Evolutionary conservation across 2,888 invertebrate species (phyloP).

Genomic region (Andrena chrysosceles): DNA sequence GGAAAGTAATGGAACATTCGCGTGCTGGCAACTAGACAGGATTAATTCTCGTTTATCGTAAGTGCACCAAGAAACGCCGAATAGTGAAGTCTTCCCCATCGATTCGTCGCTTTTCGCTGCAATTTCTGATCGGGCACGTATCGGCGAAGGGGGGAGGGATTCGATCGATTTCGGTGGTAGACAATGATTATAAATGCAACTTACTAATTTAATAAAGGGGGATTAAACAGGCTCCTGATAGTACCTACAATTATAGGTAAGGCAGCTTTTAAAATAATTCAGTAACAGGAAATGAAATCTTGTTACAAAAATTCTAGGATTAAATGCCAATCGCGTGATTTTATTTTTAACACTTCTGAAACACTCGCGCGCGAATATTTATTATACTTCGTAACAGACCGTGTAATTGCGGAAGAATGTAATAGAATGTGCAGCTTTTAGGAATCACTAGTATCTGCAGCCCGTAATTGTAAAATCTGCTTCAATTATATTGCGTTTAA

Average conservation of each 20-base stretch:
- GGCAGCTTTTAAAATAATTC: too few species aligned
- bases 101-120: not conserved
- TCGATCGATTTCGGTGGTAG: not conserved
- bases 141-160: too few species aligned
- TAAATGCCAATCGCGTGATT: too few species aligned
- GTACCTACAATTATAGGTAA: too few species aligned
- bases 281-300: too few species aligned
- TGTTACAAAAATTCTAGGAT: too few species aligned
- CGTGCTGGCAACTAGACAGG: slow-evolving; percentile 16
- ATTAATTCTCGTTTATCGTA: slow-evolving; percentile 22
- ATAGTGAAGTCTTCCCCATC: not conserved
- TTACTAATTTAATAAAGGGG: not conserved
- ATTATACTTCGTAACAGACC: not conserved
- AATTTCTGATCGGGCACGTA: not conserved
- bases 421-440: not conserved
- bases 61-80: slow-evolving; percentile 13
- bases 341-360: too few species aligned
- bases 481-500: not conserved
- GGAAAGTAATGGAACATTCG: slow-evolving; percentile 42
- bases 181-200: not conserved
- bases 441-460: not conserved
- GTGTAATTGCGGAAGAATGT: not conserved
- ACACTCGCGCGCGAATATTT: too few species aligned
- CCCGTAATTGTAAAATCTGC: not conserved
- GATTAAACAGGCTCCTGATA: not conserved